Percentiles rank a stretch among this genome's conserved stretches.
Conservation (phyloP, 2,797 vertebrate species). For the Sebastes baramenuke region DNA sequence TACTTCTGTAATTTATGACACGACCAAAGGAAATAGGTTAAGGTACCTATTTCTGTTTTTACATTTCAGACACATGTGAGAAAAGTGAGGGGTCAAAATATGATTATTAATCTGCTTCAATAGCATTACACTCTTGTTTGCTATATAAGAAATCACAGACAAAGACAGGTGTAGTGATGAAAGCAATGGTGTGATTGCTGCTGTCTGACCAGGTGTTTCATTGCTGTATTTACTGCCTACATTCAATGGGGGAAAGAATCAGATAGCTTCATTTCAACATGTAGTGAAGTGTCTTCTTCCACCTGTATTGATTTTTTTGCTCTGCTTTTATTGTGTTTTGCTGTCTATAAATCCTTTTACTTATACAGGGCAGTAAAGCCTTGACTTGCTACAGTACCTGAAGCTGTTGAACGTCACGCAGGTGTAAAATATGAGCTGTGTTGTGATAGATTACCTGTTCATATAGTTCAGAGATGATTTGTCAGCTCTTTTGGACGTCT, state of each 20-base stretch:
- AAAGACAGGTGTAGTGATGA: background rate
- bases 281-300: background rate
- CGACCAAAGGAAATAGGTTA: too few relatives aligned
- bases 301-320: conserved; percentile 26
- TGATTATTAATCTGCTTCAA: too few relatives aligned
- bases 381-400: conserved; percentile 4
- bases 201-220: background rate
- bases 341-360: conserved; percentile 32
- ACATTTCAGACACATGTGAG: too few relatives aligned
- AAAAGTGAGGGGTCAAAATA: too few relatives aligned
- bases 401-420: background rate
- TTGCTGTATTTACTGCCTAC: background rate
- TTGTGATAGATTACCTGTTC: conserved; percentile 66
- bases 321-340: conserved; percentile 11
- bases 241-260: background rate
- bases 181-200: background rate
- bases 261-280: conserved; percentile 6
- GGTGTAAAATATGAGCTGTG: conserved; percentile 4
- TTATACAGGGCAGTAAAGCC: conserved; percentile 23
- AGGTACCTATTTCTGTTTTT: too few relatives aligned
- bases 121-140: background rate
- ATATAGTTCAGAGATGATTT: conserved; percentile 45
- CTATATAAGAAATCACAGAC: background rate
- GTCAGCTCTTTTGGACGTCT: conserved; percentile 15
- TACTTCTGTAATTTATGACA: too few relatives aligned